Conservation (phyloP, 2,797 vertebrate species). For the Gallinago solitaria region DNA sequence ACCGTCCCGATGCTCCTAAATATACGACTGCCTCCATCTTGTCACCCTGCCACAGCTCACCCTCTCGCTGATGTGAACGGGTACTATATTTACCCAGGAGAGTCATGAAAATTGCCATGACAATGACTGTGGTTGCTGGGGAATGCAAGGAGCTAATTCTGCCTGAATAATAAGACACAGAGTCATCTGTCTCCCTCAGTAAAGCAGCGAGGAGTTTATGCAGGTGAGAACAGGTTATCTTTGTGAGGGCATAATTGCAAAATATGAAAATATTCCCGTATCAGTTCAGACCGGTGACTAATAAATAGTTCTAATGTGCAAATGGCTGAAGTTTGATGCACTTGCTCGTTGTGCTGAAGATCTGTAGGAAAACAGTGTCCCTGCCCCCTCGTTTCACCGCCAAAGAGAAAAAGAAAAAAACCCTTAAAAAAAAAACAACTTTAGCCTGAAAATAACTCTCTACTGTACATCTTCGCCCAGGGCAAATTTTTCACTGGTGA, state of each 20-base stretch:
- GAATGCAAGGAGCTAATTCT: slow-evolving; percentile 40
- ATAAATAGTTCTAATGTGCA: slow-evolving; percentile 33
- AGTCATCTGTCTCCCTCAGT: neutral
- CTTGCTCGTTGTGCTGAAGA: neutral
- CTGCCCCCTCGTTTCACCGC: neutral
- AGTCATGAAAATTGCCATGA: slow-evolving; percentile 67
- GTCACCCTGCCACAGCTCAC: slow-evolving; percentile 34
- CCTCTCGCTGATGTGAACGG: slow-evolving; percentile 3
- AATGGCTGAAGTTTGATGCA: slow-evolving; percentile 14
- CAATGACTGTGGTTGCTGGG: slow-evolving; percentile 46
- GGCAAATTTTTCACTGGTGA: slow-evolving; percentile 79
- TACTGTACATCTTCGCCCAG: slow-evolving; percentile 61
- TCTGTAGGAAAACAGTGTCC: neutral
- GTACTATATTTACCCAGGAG: slow-evolving; percentile 30
- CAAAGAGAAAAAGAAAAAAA: slow-evolving; percentile 17
- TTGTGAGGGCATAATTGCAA: slow-evolving; percentile 47
- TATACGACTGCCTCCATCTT: slow-evolving; percentile 33
- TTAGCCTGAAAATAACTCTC: slow-evolving; percentile 58
- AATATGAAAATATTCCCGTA: slow-evolving; percentile 46
- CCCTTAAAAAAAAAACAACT: neutral
- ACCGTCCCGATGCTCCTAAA: neutral
- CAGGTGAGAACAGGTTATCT: slow-evolving; percentile 69
- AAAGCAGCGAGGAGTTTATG: neutral
- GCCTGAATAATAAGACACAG: slow-evolving; percentile 46
- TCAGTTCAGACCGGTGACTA: slow-evolving; percentile 41